Evolutionary conservation across 2,113 vertebrate genomes (phyloP).

Genomic region (Pica pica): DNA sequence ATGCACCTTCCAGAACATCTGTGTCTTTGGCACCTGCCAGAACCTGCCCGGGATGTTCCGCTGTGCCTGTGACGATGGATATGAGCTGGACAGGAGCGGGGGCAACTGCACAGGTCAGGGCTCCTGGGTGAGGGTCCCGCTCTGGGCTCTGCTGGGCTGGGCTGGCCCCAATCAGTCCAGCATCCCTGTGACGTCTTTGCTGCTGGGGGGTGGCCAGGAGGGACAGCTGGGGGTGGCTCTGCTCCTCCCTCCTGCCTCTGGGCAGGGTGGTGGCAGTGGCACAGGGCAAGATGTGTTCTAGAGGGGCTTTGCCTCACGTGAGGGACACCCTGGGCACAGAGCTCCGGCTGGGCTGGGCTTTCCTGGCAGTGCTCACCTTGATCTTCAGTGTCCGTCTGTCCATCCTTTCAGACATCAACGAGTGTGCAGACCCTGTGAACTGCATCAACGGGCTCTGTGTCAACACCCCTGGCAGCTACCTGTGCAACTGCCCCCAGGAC

Average conservation of each 20-base stretch:
- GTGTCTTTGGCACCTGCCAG: slow-evolving; percentile 89
- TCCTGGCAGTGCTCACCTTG: not conserved
- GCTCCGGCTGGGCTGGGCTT: not conserved
- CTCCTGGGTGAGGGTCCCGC: not conserved
- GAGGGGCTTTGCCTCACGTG: not conserved
- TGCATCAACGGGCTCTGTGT: slow-evolving; percentile 92
- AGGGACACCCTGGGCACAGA: not conserved
- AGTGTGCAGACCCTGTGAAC: slow-evolving; percentile 89
- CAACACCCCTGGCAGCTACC: slow-evolving; percentile 89
- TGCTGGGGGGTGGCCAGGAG: not conserved
- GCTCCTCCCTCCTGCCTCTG: not conserved
- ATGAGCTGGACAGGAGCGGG: slow-evolving; percentile 87
- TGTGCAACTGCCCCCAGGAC: slow-evolving; percentile 89
- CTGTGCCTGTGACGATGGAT: slow-evolving; percentile 87
- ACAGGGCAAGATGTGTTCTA: not conserved
- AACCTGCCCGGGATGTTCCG: slow-evolving; percentile 95
- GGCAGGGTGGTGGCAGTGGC: not conserved
- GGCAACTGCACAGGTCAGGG: slow-evolving; percentile 88
- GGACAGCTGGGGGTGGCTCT: not conserved
- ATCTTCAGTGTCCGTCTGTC: not conserved
- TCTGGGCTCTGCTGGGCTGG: not conserved
- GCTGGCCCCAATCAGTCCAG: rapidly evolving
- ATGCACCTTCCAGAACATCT: slow-evolving; percentile 92
- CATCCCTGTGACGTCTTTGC: not conserved
- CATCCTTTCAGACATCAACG: slow-evolving; percentile 82